Base-by-base conservation (phyloP, 1,140 invertebrate genomes). In the Choristoneura fumiferana region DNA sequence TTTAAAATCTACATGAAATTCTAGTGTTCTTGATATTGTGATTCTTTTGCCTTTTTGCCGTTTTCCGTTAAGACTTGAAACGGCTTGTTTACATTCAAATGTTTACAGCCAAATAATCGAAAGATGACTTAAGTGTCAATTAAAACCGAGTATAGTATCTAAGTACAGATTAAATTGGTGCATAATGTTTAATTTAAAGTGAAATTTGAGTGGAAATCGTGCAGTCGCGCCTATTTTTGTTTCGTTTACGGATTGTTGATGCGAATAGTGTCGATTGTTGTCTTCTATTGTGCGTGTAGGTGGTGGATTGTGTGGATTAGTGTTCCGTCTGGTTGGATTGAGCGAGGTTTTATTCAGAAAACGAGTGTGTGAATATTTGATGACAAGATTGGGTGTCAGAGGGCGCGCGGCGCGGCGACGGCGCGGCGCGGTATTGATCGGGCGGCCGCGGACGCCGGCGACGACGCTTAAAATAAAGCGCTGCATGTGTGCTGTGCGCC, bases 371-470 rank as follows among this genome's bases (percentile, higher is more conserved):
- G 76, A 88, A 88, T 88, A 85, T 88, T 88, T 88, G 75, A 88
- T 88, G 81, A 83, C 73, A 69, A 89, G 73, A 79, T 81, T 85
- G 64, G 79, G 70, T 76, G 69, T 76, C 64, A 57, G 76, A 72
- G 61, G 29, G 52, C 43, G 43, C 43, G 43, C 72, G 81, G 67
- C 73, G 75, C 85, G 84, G 38, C 83, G 83, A 66, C 83, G 85
- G 83, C 85, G 85, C 85, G 80, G 81, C 69, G 64, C 79, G 74
- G 79, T 88, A 88, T 88, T 88, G 84, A 87, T 88, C 85, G 84
- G 17, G 74, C 79, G 84, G 70, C 67, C 67, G 65, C 76, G 52
- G 84, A 87, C 82, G 84, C 84, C 79, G 81, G 81, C 81, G 81
- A 79, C 83, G 74, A 70, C 73, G 71, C 76, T 76, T 82, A 84